Evolutionary conservation across 2,888 invertebrate genomes (phyloP).

Genomic region (Dendrolimus pini): DNA sequence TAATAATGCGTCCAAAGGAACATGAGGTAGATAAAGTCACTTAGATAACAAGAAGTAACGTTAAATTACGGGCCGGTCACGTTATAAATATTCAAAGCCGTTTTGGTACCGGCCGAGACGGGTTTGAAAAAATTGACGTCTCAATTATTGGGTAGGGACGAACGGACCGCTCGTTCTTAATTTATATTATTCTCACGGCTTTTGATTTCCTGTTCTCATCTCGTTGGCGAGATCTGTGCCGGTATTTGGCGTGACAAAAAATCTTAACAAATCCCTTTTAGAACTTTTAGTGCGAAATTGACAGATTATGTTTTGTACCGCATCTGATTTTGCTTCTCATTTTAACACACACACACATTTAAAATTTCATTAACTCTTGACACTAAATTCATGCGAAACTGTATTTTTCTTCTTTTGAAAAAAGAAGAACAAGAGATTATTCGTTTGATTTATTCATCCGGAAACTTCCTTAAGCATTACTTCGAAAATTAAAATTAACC

Average conservation of each 20-base stretch:
- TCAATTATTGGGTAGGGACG: conserved; percentile 58
- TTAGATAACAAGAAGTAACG: conserved; percentile 63
- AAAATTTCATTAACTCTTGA: no score
- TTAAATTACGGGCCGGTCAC: conserved; percentile 62
- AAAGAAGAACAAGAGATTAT: no score
- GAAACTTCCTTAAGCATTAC: no score
- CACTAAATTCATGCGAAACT: no score
- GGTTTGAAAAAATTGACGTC: conserved; percentile 70
- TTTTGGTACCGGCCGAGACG: conserved; percentile 21
- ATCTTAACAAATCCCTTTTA: not conserved
- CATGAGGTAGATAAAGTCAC: conserved; percentile 48
- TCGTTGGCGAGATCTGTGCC: conserved; percentile 18
- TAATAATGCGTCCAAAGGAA: conserved; percentile 23
- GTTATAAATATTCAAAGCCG: conserved; percentile 70
- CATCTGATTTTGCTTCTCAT: no score
- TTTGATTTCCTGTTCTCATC: conserved; percentile 64
- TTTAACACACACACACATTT: no score
- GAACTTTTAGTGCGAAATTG: not conserved
- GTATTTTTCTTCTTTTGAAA: no score
- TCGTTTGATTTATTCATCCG: no score
- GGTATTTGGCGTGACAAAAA: conserved; percentile 17
- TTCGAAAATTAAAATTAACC: no score
- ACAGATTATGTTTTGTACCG: not conserved
- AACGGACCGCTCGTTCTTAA: conserved; percentile 33
- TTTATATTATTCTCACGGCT: conserved; percentile 72